Evolutionary conservation across 2,797 vertebrate genomes (phyloP), one percentile per base, ranked within the genome.

Genomic region (Diplodus sargus): DNA sequence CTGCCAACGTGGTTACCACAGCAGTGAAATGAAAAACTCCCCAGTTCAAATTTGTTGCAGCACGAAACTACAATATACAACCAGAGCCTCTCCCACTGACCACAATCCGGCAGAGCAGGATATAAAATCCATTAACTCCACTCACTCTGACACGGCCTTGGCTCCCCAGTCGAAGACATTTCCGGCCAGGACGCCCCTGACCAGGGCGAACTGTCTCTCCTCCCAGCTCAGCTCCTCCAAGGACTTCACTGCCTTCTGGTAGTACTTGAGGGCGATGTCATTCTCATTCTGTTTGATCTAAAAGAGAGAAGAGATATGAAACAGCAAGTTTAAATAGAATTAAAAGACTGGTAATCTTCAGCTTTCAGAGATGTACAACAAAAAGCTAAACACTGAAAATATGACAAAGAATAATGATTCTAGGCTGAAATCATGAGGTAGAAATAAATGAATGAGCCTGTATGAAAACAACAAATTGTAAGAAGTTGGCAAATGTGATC

Each of bases 161-260:
- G 98, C 98, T 70, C 98, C 98, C 98, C 98, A 99, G 95, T 99
- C 98, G 34, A 99, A 99, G 81, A 99, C 98, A 22, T 99, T 99
- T 63, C 98, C 98, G 0, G 98, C 98, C 90, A 99, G 94, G 48
- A 99, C 96, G 45, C 98, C 98, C 74, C 95, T 95, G 90, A 97
- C 97, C 93, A 99, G 94, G 4, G 97, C 96, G 78, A 98, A 97
- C 96, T 99, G 98, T 89, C 96, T 94, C 86, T 98, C 96, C 92
- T 98, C 97, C 98, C 97, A 99, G 94, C 85, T 95, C 89, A 99
- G 82, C 13, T 95, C 84, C 61, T 99, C 98, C 95, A 99, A 92
- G 11, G 96, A 91, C 71, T 87, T 93, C n/a, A 98, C 95, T 12
- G 96, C 97, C 42, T 94, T 95, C 88, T 94, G 96, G 89, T 97